Base-by-base conservation (phyloP, 2,888 invertebrate genomes). In the Polietes domitor region DNA sequence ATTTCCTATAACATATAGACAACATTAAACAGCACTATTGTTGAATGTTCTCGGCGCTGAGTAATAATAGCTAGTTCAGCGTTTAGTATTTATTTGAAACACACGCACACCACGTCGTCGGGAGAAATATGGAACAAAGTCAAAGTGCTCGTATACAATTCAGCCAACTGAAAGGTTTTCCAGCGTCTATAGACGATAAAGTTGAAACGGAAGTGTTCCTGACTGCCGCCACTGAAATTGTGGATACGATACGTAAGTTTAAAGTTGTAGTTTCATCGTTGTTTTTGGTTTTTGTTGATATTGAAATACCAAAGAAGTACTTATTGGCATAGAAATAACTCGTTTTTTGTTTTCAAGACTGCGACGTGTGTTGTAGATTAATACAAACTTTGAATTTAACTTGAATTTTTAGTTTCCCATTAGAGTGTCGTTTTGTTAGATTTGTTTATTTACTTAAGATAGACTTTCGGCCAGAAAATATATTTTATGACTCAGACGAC, bases 201-300 rank as follows among this genome's bases (percentile, higher is more conserved):
- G 94, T 96, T 87, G 93, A 94, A 88, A 93, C 95, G 15, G 91
- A 91, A 82, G 88, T 93, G 85, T 96, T 96, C 92, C 91, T 96
- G 79, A 92, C 93, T 85, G 95, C 96, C 65, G 92, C 95, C 50
- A 93, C 92, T 86, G 94, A 94, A 89, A 93, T 96, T 88, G 93
- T 95, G n/a, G 89, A 90, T 80, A 89, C 95, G 87, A 93, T 96
- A 86, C 96, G 96, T 96, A 93, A 91, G 94, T 93, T 61, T 15
- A 17, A 53, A 43, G 21, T 74, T 12, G 24, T 41, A 2, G 24
- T 73, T 37, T 61, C 43, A 21, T 26, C 12, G 80, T 70, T 58
- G 4, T 77, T 70, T 74, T 15, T 47, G 7, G 47, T 12, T 47
- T 15, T 47, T n/a, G n/a, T 47, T 0, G n/a, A 47, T 7, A 41